Evolutionary conservation across 2,797 vertebrate genomes (phyloP), one percentile per base, ranked within the genome.

Genomic region (Galagoides demidoff): DNA sequence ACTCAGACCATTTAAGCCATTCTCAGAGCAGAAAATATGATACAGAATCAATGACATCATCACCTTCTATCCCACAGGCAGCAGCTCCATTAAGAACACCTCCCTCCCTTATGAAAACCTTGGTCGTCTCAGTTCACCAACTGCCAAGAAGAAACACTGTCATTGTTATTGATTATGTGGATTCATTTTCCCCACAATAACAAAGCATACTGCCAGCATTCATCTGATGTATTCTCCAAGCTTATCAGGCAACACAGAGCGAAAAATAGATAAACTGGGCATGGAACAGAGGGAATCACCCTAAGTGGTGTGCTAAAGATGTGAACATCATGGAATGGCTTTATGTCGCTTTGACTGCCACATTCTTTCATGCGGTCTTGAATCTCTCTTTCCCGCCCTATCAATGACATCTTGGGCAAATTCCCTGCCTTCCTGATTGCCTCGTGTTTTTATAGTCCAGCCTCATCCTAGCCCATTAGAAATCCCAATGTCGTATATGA

Each of bases 131-230:
- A n/a, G 49, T 39, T 37, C 20, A 94, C 37, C 83, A 83, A 52
- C 9, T 39, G 43, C 52, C 27, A 96, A 55, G 45, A 73, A 71
- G n/a, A 84, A 66, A 71, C 29, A 89, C 7, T 84, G 70, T 27
- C 63, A n/a, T 68, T 49, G 76, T 74, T 89, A 49, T 71, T 49
- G 59, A 34, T 78, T 49, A 45, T 85, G 86, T 49, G n/a, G 79
- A 79, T 34, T 95, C 5, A 49, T 89, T 91, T 92, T 73, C 90
- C 16, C 68, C 68, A 88, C 43, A 90, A 61, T 79, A 89, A 92
- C 68, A 70, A 85, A 92, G 78, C 27, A 43, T 34, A 43, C 45
- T 74, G 57, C 52, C 84, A 43, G 37, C n/a, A 74, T 78, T 90
- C 45, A 8, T 79, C 90, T 66, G 6, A 17, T 37, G 82, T 84